Evolutionary conservation across 2,113 vertebrate species (phyloP).

Genomic region (Erpornis zantholeuca): DNA sequence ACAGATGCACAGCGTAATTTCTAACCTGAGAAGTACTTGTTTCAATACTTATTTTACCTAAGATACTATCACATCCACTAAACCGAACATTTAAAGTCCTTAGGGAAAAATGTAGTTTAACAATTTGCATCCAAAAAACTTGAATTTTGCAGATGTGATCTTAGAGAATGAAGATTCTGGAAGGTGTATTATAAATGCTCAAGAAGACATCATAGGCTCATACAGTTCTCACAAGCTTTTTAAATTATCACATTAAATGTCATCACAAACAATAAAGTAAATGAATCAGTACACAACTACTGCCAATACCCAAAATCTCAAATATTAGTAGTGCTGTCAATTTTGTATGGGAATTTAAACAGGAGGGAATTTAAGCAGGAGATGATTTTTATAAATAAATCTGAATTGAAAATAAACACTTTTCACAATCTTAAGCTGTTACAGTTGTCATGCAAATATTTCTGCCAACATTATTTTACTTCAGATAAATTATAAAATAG

Average conservation of each 20-base stretch:
- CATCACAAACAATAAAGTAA: slow-evolving; percentile 12
- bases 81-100: background rate
- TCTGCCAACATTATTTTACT: background rate
- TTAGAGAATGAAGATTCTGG: background rate
- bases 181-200: background rate
- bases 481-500: background rate
- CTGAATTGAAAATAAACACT: background rate
- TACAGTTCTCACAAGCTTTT: background rate
- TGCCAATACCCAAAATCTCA: background rate
- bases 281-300: background rate
- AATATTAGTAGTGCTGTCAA: background rate
- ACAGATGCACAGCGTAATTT: background rate
- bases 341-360: background rate
- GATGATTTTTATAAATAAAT: background rate
- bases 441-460: background rate
- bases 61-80: background rate
- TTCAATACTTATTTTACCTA: background rate
- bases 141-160: background rate
- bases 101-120: background rate
- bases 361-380: background rate
- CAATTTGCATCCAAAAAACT: background rate
- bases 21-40: background rate
- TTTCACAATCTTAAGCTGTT: background rate
- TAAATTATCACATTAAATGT: background rate
- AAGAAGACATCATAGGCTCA: background rate